phyloP scores from a whole-genome alignment of 2,888 invertebrate species.

The Ophioninae sp. region DNA sequence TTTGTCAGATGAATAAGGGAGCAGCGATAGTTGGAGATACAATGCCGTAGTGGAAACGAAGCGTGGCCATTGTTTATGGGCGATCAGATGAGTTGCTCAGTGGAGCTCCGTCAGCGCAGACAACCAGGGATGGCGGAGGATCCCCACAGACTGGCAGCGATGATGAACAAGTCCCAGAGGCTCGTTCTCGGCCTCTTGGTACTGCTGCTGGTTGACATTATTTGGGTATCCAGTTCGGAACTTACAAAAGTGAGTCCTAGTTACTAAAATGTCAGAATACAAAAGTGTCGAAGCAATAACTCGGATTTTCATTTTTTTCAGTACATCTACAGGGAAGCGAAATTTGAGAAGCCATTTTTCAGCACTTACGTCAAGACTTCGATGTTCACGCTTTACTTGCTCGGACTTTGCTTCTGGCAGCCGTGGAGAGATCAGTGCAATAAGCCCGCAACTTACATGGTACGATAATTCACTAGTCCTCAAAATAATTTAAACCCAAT shows the following conservation, averaged over 20 bases:
- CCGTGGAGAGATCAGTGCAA: conserved; percentile 95
- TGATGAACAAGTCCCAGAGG: conserved; percentile 86
- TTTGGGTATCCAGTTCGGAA: conserved; percentile 98
- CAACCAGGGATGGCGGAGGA: conserved; percentile 79
- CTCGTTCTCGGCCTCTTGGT: conserved; percentile 93
- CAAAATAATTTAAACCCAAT: not conserved
- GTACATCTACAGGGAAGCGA: conserved; percentile 92
- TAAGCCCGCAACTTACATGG: conserved; percentile 87
- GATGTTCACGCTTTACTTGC: conserved; percentile 94
- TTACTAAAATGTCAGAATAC: conserved; percentile 80
- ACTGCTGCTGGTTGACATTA: conserved; percentile 94
- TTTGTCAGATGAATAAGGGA: not conserved
- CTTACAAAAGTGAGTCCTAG: conserved; percentile 92
- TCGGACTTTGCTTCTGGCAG: conserved; percentile 93
- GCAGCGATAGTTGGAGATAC: conserved; percentile 34
- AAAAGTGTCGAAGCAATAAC: conserved; percentile 76
- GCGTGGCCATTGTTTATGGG: conserved; percentile 2
- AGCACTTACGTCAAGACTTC: conserved; percentile 97
- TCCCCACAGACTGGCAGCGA: conserved; percentile 79
- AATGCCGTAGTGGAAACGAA: conserved; percentile 64
- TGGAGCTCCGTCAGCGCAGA: conserved; percentile 78
- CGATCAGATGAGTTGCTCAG: conserved; percentile 77
- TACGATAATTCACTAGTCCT: conserved; percentile 74
- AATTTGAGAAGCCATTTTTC: conserved; percentile 96
- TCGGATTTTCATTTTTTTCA: conserved; percentile 78